Evolutionary conservation across 2,888 invertebrate species (phyloP), one percentile per base, ranked within the genome.

Genomic region (Diaprepes abbreviatus): DNA sequence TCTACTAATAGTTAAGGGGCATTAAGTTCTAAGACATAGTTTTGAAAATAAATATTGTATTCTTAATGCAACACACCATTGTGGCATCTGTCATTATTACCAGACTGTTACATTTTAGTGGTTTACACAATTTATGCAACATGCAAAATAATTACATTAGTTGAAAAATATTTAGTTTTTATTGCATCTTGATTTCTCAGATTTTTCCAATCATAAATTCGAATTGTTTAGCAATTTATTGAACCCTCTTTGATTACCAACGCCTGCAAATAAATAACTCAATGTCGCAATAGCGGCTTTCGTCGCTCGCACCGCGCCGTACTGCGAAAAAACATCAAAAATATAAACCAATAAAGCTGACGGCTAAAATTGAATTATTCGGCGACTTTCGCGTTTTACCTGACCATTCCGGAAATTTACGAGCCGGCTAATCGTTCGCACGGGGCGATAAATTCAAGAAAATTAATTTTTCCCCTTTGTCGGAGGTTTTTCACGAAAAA

Each of bases 401-500:
- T 72, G 72, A 70, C 72, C 66, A 70, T 62, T 66, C 40, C 58
- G 58, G 63, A 62, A 63, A 72, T 69, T 70, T 72, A 72, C 64
- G 70, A 63, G 24, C 33, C 57, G 24, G 66, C 68, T 72, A 72
- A 72, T 72, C 72, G 72, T 62, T 66, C 58, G 63, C 72, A 66
- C 62, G 66, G 69, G 69, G 58, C 72, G 66, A 72, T 72, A 72
- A 72, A 72, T 72, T 70, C 66, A 66, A 70, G 72, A 72, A 72
- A 72, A 72, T 72, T 72, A 70, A 72, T 72, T 72, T 72, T 70
- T 63, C 65, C 72, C 66, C 66, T 66, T 66, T 66, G 52, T 50
- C 48, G 43, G 70, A 28, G 43, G 54, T 35, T 35, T 54, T 67
- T 67, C 50, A 38, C 60, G 50, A 57, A 36, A 60, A 70, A 65